Base-by-base conservation (phyloP, 2,113 vertebrate genomes). In the Dipodomys spectabilis region DNA sequence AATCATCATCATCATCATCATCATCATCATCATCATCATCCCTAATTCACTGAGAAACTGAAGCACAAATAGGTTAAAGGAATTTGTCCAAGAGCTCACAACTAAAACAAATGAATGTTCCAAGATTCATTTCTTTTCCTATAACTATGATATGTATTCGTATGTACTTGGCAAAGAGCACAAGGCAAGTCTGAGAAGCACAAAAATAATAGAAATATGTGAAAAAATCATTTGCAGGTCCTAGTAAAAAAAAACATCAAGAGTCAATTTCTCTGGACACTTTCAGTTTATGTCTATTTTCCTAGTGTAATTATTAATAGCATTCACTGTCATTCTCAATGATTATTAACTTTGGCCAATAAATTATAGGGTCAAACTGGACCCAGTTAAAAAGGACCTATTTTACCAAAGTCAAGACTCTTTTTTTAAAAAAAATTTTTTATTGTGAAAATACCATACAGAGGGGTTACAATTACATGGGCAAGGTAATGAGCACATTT, bases 11-110 rank as follows among this genome's bases (percentile, higher is more conserved):
- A 81, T 28, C 30, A 88, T 62, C 27, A 94, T 62, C 62, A 64
- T 64, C 62, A 57, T 57, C 57, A 94, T 60, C 72, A 80, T 67
- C 45, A 85, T 72, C 27, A 81, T 28, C 44, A 91, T 62, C 12
- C 20, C 20, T 45, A 67, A 90, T 77, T 88, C 57, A 86, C 28
- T 57, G 32, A 93, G 27, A 93, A 92, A 68, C 22, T 32, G 39
- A 69, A 83, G n/a, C 30, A 90, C 20, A 65, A 25, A 49, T 25
- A 82, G 9, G 30, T n/a, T 82, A 67, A 57, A 79, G 23, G 23
- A 82, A 75, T 12, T 92, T 65, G 18, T 35, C 32, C 57, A 89
- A 80, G 44, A 92, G 32, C 25, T 69, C 23, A 45, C 6, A 91
- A 25, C n/a, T 39, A 87, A 22, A 62, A 88, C 16, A 60, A 84